Base-by-base conservation (phyloP, 2,888 invertebrate species). In the Agrochola lota region DNA sequence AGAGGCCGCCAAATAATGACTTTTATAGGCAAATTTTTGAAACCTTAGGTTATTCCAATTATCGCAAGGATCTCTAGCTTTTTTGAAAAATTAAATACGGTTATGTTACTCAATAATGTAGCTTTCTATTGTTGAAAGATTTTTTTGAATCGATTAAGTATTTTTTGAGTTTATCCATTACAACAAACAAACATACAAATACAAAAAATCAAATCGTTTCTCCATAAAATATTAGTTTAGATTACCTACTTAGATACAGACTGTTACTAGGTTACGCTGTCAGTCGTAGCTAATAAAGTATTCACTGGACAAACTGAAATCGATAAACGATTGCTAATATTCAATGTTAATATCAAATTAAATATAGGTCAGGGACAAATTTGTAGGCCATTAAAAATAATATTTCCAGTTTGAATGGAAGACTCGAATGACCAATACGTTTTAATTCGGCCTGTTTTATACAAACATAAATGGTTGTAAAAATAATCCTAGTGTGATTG, bases 271-370 rank as follows among this genome's bases (percentile, higher is more conserved):
- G 7, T 20, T 8, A 52, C 20, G 8, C 20, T 20, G 8, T 8
- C 52, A 20, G n/a, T 20, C 59, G 1, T 60, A 11, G 2, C n/a
- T 49, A 11, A 4, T 72, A 49, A 74, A 73, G 43, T 71, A 71
- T 71, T 71, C 30, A 74, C n/a, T 46, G 55, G 57, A 46, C n/a
- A 49, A 59, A 73, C 9, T 59, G 59, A 26, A 59, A 71, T 71
- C 30, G 15, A 30, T 17, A 46, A 46, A 30, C 8, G 20, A 46
- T 46, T 46, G 17, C 9, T 40, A 73, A 49, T 46, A 49, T 49
- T 6, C 20, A 40, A 26, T 60, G 74, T 40, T 15, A 15, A 74
- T 30, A 40, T 12, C 20, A 40, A 57, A 46, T 43, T 43, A 11
- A 43, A 43, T 46, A 15, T 11, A 8, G 26, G n/a, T 43, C 77